Conservation (phyloP, 2,113 vertebrate species). For the zebrafish (Danio rerio) region GRCz12tu NC_133181.1:59159001-59159500, state of each 20-base stretch:
- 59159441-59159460: background rate
- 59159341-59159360: slow-evolving; percentile 48
- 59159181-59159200: slow-evolving; percentile 73
- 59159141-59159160: slow-evolving; percentile 61
- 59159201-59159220: slow-evolving; percentile 75
- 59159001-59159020: background rate
- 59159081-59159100: slow-evolving; percentile 12
- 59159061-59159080: slow-evolving; percentile 29
- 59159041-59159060: slow-evolving; percentile 7
- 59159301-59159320: slow-evolving; percentile 69
- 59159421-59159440: background rate
- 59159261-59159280: slow-evolving; percentile 58
- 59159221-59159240: slow-evolving; percentile 76
- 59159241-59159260: slow-evolving; percentile 65
- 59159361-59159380: slow-evolving; percentile 57
- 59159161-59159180: slow-evolving; percentile 73
- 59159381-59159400: slow-evolving; percentile 25
- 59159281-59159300: slow-evolving; percentile 69
- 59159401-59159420: slow-evolving; percentile 27
- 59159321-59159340: slow-evolving; percentile 65
- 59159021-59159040: slow-evolving; percentile 6
- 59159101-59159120: background rate
- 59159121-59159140: slow-evolving; percentile 43
- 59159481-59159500: background rate
- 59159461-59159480: no score